These are phyloP conservation scores for Xiphydria camelus DNA, from an alignment of 2,888 invertebrate genomes.

Conservation along the genomic window DNA sequence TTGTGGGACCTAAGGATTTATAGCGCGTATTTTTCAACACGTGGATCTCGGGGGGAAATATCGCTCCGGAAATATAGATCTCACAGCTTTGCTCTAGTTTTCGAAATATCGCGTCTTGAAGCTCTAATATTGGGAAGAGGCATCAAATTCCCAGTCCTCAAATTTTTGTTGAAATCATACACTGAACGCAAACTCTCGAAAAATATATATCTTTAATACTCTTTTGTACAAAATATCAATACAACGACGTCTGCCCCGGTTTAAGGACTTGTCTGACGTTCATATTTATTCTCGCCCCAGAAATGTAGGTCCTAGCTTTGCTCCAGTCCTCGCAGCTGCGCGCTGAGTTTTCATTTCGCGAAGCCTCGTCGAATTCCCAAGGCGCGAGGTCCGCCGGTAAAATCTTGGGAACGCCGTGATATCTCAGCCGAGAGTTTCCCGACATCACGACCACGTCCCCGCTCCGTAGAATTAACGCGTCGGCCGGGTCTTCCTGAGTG, in stretches of 20 bases:
- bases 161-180: no score
- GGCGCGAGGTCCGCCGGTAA: conserved; percentile 60
- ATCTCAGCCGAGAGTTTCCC: conserved; percentile 78
- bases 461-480: conserved; percentile 76
- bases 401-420: conserved; percentile 93
- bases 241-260: conserved; percentile 61
- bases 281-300: conserved; percentile 81
- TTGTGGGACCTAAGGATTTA: no score
- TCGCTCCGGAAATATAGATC: no score
- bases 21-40: neutral
- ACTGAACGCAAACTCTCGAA: neutral
- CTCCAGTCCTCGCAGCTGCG: conserved; percentile 37
- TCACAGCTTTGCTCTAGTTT: no score
- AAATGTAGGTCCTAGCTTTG: conserved; percentile 40
- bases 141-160: no score
- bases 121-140: no score
- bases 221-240: conserved; percentile 6
- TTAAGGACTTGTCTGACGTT: conserved; percentile 90
- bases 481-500: conserved; percentile 68
- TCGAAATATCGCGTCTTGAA: no score
- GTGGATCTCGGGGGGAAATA: no score
- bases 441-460: conserved; percentile 95
- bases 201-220: neutral
- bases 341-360: conserved; percentile 1
- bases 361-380: conserved; percentile 58